Percentiles rank a stretch among this genome's conserved stretches.
phyloP scores from a whole-genome alignment of 2,113 vertebrate species.

The Lepus americanus region DNA sequence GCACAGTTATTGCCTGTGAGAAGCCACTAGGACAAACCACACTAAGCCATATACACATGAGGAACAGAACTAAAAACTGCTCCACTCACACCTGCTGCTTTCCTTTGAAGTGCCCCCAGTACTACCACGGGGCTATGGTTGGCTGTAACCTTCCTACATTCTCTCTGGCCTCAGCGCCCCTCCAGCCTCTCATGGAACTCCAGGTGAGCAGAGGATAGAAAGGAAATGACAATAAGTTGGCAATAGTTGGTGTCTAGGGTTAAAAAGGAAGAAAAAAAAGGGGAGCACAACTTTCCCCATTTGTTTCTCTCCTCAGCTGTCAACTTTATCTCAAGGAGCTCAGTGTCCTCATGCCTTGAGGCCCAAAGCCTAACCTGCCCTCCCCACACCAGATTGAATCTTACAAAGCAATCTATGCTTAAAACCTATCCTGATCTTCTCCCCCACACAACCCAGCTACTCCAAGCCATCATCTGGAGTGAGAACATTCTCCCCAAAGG shows the following conservation, averaged over 20 bases:
- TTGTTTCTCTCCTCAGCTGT: neutral
- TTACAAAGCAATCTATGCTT: neutral
- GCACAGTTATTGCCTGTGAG: slow-evolving; percentile 1
- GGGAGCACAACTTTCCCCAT: neutral
- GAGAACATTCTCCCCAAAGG: neutral
- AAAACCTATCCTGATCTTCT: slow-evolving; percentile 7
- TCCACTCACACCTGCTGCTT: neutral
- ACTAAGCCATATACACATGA: neutral
- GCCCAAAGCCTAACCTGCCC: neutral
- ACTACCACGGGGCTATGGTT: neutral
- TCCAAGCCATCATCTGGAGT: neutral
- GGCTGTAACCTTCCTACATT: neutral
- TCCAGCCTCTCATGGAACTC: neutral
- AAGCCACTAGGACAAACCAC: neutral
- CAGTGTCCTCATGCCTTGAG: neutral
- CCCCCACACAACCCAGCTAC: neutral
- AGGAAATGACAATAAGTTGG: neutral
- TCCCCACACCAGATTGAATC: neutral
- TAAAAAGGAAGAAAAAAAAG: neutral
- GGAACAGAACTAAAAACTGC: neutral
- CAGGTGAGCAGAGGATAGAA: neutral
- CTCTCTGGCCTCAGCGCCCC: neutral
- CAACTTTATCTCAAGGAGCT: neutral
- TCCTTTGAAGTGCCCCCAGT: neutral
- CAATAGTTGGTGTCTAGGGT: neutral